These are phyloP conservation scores for Poeciliopsis paucimaculata DNA, from an alignment of 2,797 vertebrate species.

Conservation along the genomic window DNA sequence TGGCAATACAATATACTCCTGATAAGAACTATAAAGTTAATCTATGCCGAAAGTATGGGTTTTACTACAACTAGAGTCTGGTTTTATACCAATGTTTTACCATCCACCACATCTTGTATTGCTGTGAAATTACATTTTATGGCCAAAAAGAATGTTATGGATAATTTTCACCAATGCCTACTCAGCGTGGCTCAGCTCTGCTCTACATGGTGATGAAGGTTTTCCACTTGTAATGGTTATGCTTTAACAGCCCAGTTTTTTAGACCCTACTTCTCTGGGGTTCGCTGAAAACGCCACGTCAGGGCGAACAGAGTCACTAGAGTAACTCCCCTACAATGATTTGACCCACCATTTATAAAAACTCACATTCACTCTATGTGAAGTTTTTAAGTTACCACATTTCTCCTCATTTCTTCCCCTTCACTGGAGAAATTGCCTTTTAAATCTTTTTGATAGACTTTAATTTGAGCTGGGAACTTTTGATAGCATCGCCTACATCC, in stretches of 20 bases:
- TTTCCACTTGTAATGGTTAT: not conserved
- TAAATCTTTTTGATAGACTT: not conserved
- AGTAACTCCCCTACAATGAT: not conserved
- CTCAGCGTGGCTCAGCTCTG: not conserved
- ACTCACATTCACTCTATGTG: not conserved
- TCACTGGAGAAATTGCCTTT: not conserved
- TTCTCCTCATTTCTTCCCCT: not conserved
- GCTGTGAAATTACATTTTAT: not conserved
- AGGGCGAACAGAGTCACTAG: not conserved
- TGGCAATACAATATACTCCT: no score
- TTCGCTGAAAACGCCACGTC: no score
- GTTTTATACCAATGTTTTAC: not conserved
- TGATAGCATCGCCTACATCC: not conserved
- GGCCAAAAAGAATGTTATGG: not conserved
- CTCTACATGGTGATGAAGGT: not conserved
- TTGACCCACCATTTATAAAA: not conserved
- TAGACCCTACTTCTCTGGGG: no score
- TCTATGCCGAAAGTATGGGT: not conserved
- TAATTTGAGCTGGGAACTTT: not conserved
- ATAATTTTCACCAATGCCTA: not conserved
- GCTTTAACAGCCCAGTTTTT: no score
- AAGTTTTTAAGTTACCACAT: not conserved
- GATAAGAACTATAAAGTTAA: not conserved
- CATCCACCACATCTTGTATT: not conserved
- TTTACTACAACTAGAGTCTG: not conserved